Evolutionary conservation across 2,888 invertebrate species (phyloP), one percentile per base, ranked within the genome.

Genomic region (Coelopa pilipes): DNA sequence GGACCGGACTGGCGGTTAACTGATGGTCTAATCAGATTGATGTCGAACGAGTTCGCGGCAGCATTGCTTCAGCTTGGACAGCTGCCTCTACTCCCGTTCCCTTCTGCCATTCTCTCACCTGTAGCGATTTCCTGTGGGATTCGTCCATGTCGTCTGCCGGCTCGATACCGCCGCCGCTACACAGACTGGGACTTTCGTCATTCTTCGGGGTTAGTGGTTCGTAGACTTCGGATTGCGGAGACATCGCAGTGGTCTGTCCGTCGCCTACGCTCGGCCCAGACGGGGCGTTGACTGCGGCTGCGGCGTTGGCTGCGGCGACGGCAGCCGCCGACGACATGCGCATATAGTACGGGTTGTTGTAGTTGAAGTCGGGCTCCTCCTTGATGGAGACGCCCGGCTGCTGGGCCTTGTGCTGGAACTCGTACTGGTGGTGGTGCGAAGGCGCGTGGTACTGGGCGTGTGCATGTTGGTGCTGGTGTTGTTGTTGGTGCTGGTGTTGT

Each of bases 141-240:
- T 80, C 79, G 78, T 82, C 82, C 78, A 83, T 80, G 76, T 82
- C 78, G 71, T 82, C 80, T 72, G 76, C 72, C 63, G 76, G 75
- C 77, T 80, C 81, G 75, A 79, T 78, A 78, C 72, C 72, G 55
- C 72, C 75, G 74, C 73, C 80, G 78, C 74, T 80, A 76, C 81
- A 81, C 77, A 81, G 76, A 80, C 80, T 81, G 65, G 81, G 81
- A 81, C 79, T 83, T 74, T 82, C 80, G 76, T 80, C 79, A 78
- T 81, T 83, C 76, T 80, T 83, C 73, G 83, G 81, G 78, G 83
- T 83, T 75, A 81, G 79, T 78, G 82, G 82, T 79, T 83, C 84
- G 71, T 82, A 83, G 76, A 80, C 79, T 72, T 75, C 74, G 12
- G 75, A 73, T 24, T 72, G 74, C 19, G 74, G 74, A 49, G 76